Base-by-base conservation (phyloP, 1,140 invertebrate genomes). In the Grapholita molesta region DNA sequence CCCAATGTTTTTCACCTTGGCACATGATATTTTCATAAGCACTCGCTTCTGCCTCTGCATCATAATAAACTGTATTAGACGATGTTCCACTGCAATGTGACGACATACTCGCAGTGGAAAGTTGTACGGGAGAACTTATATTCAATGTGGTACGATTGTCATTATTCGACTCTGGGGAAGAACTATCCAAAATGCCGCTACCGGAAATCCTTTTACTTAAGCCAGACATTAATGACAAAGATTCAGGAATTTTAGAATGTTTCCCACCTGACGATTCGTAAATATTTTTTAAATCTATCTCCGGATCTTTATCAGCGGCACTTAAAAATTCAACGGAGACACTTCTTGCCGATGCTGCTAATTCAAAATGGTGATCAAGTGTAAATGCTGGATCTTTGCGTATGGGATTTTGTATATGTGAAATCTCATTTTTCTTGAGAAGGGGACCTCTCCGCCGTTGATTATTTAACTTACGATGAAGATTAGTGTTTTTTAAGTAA, bases 391-490 rank as follows among this genome's bases (percentile, higher is more conserved):
- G 79, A 66, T 90, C 91, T 66, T 86, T 89, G 85, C 93, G 83
- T 32, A 97, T 96, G 2, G 95, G 95, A 85, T 97, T 97, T 33
- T 96, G 95, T 74, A 97, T 96, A 71, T 95, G 94, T 5, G 95
- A 95, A 64, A 97, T 95, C 82, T 96, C 95, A 83, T 95, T 92
- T 92, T 96, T 95, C 83, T 94, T 94, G 71, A 93, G 88, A 28
- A 92, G 90, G 35, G 92, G 86, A 68, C 90, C 78, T 80, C 92
- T 88, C 42, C 90, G 84, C 61, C 95, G 88, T 83, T 96, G 95
- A 85, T 96, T 96, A 73, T 96, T 96, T n/a, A 95, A 77, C 72
- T 94, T 92, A 4, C 91, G 85, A 73, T 91, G 88, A 35, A 91
- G 76, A 70, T 90, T 89, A 70, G 86, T 92, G 75, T 93, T 93